Conservation (phyloP, 2,113 vertebrate species). For the Scalopus aquaticus region DNA sequence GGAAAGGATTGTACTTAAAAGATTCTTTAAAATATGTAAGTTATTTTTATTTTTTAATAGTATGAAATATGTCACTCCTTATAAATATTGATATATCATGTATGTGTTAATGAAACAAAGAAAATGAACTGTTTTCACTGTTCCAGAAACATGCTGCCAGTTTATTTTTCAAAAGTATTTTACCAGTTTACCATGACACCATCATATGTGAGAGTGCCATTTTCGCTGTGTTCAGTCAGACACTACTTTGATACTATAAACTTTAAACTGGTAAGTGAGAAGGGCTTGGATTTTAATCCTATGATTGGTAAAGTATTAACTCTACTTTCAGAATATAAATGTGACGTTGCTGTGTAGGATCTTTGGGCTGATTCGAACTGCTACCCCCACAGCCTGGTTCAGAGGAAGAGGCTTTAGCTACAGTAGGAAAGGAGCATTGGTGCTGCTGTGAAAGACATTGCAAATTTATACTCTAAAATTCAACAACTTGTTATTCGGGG, state of each 20-base stretch:
- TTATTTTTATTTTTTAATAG: conserved; percentile 19
- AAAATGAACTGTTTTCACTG: background rate
- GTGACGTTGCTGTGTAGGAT: background rate
- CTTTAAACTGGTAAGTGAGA: background rate
- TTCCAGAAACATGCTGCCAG: background rate
- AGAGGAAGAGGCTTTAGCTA: background rate
- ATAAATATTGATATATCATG: background rate
- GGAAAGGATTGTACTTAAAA: background rate
- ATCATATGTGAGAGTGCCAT: background rate
- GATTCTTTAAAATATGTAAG: background rate
- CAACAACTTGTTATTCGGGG: background rate
- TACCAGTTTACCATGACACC: background rate
- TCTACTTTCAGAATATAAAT: background rate
- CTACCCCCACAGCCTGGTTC: background rate
- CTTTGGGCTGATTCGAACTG: background rate
- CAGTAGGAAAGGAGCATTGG: background rate
- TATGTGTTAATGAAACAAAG: background rate
- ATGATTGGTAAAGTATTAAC: background rate
- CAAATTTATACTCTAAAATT: background rate
- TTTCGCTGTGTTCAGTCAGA: background rate
- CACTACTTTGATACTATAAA: background rate
- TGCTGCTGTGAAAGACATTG: conserved; percentile 7
- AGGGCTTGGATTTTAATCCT: background rate
- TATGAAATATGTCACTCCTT: background rate
- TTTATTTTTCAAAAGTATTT: conserved; percentile 36